Conservation (phyloP, 1,140 invertebrate genomes). For the Drosophila melanogaster region DNA sequence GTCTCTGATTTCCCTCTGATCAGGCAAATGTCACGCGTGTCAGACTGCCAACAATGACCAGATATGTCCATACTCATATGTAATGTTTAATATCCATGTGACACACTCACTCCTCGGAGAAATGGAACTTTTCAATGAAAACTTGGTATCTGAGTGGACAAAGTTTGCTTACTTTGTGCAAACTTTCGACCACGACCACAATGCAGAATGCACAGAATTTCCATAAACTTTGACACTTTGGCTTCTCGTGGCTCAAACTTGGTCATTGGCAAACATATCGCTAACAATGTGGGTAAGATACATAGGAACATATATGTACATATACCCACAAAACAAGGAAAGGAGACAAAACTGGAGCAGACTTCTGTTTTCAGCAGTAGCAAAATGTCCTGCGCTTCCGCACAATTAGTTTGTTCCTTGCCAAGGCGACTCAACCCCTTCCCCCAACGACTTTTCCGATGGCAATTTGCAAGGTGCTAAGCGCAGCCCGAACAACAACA, state of each 20-base stretch:
- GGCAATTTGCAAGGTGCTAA: slow-evolving; percentile 76
- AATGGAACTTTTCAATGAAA: slow-evolving; percentile 49
- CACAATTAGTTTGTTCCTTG: slow-evolving; percentile 72
- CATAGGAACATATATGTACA: neutral
- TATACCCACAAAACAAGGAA: slow-evolving; percentile 9
- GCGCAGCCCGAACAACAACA: slow-evolving; percentile 64
- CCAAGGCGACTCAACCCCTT: neutral
- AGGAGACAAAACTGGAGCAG: slow-evolving; percentile 61
- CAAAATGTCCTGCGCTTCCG: slow-evolving; percentile 62
- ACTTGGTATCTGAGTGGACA: slow-evolving; percentile 67
- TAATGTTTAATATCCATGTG: slow-evolving; percentile 46
- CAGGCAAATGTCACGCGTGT: slow-evolving; percentile 73
- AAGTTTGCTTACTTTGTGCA: slow-evolving; percentile 70
- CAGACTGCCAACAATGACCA: slow-evolving; percentile 57
- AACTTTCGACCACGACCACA: slow-evolving; percentile 59
- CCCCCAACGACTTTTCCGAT: slow-evolving; percentile 12
- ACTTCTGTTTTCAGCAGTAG: slow-evolving; percentile 16
- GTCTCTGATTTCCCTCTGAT: slow-evolving; percentile 7
- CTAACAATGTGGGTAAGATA: slow-evolving; percentile 8
- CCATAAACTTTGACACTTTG: slow-evolving; percentile 72
- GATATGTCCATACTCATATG: slow-evolving; percentile 44
- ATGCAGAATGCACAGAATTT: slow-evolving; percentile 43
- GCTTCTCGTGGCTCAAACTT: slow-evolving; percentile 32
- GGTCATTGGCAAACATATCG: slow-evolving; percentile 9
- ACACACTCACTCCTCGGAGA: slow-evolving; percentile 35